phyloP scores from a whole-genome alignment of 2,888 invertebrate genomes.

The Urechis unicinctus region DNA sequence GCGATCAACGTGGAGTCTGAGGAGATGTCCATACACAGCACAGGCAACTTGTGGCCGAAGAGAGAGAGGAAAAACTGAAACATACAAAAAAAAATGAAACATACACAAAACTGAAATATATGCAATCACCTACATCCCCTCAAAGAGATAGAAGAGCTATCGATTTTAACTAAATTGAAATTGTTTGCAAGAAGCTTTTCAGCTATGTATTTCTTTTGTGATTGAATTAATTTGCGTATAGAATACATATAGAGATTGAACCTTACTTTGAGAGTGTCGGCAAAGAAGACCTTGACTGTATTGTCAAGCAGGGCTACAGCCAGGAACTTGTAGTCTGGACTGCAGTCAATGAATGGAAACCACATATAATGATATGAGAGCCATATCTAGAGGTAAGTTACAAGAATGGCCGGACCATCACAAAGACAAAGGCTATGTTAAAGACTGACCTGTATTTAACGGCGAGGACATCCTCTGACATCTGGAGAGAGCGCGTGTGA shows the following conservation, averaged over 20 bases:
- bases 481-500: constrained; percentile 73
- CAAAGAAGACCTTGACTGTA: constrained; percentile 90
- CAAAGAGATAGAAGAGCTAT: too few species aligned
- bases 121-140: neutral
- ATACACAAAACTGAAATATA: neutral
- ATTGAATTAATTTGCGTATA: neutral
- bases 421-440: too few species aligned
- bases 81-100: constrained; percentile 6
- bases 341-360: constrained; percentile 10
- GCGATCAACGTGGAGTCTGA: constrained; percentile 68
- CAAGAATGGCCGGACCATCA: too few species aligned
- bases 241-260: neutral
- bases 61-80: constrained; percentile 81
- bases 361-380: neutral
- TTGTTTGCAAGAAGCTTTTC: too few species aligned
- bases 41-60: constrained; percentile 94
- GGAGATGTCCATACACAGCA: constrained; percentile 86
- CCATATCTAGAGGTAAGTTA: neutral
- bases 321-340: constrained; percentile 69
- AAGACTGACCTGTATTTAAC: constrained; percentile 59
- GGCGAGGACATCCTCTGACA: constrained; percentile 81
- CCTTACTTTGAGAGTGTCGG: constrained; percentile 83
- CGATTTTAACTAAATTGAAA: too few species aligned
- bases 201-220: too few species aligned
- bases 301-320: constrained; percentile 86